phyloP scores from a whole-genome alignment of 2,797 vertebrate species.

The Sebastes steindachneri region DNA sequence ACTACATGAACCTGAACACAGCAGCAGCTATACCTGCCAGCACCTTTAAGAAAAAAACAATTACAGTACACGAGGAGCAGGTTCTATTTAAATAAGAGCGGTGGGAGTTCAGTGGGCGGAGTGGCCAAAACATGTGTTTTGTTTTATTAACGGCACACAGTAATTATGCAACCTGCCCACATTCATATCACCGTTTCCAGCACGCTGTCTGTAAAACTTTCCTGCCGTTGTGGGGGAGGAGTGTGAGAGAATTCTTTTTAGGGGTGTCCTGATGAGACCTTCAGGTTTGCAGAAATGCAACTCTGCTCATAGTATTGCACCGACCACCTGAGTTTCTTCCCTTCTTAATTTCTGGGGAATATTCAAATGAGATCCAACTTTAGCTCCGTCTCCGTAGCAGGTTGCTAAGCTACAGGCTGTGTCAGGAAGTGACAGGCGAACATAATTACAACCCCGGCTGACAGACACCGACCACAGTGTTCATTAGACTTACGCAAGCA shows the following conservation, averaged over 20 bases:
- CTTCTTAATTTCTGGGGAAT: slow-evolving; percentile 20
- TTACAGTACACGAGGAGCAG: slow-evolving; percentile 21
- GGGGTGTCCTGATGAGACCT: not conserved
- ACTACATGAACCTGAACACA: not conserved
- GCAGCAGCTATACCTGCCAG: slow-evolving; percentile 1
- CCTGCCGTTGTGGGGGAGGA: not conserved
- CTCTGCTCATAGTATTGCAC: not conserved
- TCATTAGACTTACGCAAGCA: slow-evolving; percentile 70
- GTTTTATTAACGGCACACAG: slow-evolving; percentile 50
- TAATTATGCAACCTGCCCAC: slow-evolving; percentile 67
- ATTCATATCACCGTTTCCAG: not conserved
- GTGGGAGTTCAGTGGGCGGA: slow-evolving; percentile 63
- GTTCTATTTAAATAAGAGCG: slow-evolving; percentile 51
- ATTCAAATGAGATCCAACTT: slow-evolving; percentile 69
- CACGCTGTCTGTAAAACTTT: slow-evolving; percentile 27
- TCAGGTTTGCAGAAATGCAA: not conserved
- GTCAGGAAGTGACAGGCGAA: slow-evolving; percentile 71
- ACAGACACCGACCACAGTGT: slow-evolving; percentile 67
- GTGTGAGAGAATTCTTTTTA: not conserved
- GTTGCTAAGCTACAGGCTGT: slow-evolving; percentile 77
- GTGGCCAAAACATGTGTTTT: slow-evolving; percentile 63
- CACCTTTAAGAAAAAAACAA: slow-evolving; percentile 43
- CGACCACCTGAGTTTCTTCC: slow-evolving; percentile 10
- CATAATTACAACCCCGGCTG: slow-evolving; percentile 70
- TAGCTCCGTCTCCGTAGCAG: slow-evolving; percentile 38